Conservation (phyloP, 2,797 vertebrate species). For the Chloroceryle inda region DNA sequence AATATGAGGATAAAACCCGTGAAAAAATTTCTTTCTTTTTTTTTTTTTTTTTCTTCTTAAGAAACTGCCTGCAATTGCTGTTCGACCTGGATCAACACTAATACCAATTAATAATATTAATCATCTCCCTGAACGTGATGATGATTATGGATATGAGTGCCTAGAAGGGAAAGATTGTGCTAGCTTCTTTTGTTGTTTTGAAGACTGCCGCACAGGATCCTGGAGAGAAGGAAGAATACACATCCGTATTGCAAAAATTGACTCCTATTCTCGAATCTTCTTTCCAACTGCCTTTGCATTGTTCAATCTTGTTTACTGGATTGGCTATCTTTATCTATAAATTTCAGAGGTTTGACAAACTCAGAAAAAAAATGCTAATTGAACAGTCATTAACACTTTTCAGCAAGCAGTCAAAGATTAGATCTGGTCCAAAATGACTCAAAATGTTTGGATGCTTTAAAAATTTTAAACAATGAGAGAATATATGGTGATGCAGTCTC, state of each 20-base stretch:
- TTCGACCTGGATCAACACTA: conserved; percentile 90
- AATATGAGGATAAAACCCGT: not conserved
- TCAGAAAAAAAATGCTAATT: conserved; percentile 27
- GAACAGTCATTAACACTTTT: not conserved
- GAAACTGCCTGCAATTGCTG: conserved; percentile 84
- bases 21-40: not conserved
- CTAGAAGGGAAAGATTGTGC: conserved; percentile 95
- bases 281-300: conserved; percentile 97
- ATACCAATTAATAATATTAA: conserved; percentile 92
- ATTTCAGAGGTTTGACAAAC: conserved; percentile 36
- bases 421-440: conserved; percentile 5
- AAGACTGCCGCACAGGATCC: conserved; percentile 93
- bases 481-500: conserved; percentile 24
- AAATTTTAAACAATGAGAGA: conserved; percentile 13
- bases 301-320: conserved; percentile 97
- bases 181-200: conserved; percentile 97
- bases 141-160: conserved; percentile 90
- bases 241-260: conserved; percentile 94
- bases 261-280: conserved; percentile 95
- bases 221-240: conserved; percentile 96
- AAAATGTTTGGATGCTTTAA: not conserved
- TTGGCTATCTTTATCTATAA: conserved; percentile 95
- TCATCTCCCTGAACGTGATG: conserved; percentile 86
- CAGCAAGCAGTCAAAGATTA: conserved; percentile 6
- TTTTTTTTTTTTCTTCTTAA: conserved; percentile 60